A percentile compares a stretch with the other conserved stretches of the same genome.
phyloP scores from a whole-genome alignment of 2,113 vertebrate genomes.

The Saccopteryx bilineata region DNA sequence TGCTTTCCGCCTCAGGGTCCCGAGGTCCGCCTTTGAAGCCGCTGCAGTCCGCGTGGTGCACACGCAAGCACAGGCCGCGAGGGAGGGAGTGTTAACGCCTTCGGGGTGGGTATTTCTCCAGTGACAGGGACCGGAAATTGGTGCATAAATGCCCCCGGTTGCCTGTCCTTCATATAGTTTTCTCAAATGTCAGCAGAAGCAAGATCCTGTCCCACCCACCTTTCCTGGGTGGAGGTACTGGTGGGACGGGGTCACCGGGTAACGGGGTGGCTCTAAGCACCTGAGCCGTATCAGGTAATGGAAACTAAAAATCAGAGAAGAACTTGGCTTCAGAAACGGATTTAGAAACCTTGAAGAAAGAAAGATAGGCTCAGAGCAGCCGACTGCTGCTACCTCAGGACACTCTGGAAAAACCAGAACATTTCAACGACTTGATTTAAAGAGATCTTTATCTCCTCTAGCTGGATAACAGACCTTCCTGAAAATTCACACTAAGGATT shows the following conservation, averaged over 20 bases:
- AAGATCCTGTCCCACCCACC: not conserved
- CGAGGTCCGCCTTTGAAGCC: not conserved
- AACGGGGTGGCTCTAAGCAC: not conserved
- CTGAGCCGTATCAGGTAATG: fast-evolving
- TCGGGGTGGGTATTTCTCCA: not conserved
- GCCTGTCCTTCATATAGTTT: not conserved
- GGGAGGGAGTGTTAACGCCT: not conserved
- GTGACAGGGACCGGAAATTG: not conserved
- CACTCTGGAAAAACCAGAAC: not conserved
- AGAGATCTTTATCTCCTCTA: not conserved
- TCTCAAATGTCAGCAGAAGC: not conserved
- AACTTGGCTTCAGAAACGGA: not conserved
- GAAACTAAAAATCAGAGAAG: not conserved
- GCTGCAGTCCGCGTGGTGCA: not conserved
- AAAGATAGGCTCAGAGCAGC: not conserved
- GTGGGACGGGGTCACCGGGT: not conserved
- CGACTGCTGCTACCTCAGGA: not conserved
- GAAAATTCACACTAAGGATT: not conserved
- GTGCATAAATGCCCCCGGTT: not conserved
- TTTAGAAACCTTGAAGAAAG: not conserved
- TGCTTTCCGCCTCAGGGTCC: not conserved
- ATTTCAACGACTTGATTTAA: not conserved
- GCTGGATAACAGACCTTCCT: not conserved
- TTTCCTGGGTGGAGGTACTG: not conserved
- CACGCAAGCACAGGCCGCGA: not conserved